phyloP scores from a whole-genome alignment of 2,113 vertebrate genomes.

The Acanthisitta chloris region DNA sequence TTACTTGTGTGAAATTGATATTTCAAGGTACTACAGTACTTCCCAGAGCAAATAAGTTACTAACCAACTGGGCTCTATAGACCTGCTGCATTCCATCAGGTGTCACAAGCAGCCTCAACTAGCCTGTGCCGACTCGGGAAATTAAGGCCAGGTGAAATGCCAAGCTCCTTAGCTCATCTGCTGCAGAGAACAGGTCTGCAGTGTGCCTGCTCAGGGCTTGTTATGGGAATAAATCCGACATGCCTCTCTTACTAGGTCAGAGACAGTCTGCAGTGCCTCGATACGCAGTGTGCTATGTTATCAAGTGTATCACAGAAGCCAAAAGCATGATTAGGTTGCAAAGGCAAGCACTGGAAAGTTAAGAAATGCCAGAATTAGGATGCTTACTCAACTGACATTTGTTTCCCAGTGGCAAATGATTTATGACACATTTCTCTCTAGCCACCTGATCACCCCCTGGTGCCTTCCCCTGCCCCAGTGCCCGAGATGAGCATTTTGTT shows the following conservation, averaged over 20 bases:
- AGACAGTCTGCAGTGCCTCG: background rate
- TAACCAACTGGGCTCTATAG: background rate
- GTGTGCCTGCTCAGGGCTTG: background rate
- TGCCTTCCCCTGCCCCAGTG: background rate
- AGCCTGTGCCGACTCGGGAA: background rate
- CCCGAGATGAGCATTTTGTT: background rate
- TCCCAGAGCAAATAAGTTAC: background rate
- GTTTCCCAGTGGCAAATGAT: background rate
- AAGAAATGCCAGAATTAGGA: constrained; percentile 11
- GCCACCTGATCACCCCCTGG: background rate
- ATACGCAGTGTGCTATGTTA: fast-evolving
- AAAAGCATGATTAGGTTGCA: background rate
- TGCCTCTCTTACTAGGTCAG: constrained; percentile 22
- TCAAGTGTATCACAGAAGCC: background rate
- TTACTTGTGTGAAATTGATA: background rate
- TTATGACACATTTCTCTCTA: background rate
- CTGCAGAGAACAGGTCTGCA: background rate
- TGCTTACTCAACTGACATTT: background rate
- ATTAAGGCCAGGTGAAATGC: constrained; percentile 23
- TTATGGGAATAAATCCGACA: background rate
- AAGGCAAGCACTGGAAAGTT: background rate
- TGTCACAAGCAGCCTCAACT: background rate
- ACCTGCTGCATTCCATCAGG: background rate
- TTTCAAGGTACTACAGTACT: background rate
- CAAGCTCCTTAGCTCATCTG: constrained; percentile 25